These are phyloP conservation scores for Philereme transversata DNA, from an alignment of 2,888 invertebrate species.

Conservation along the genomic window DNA sequence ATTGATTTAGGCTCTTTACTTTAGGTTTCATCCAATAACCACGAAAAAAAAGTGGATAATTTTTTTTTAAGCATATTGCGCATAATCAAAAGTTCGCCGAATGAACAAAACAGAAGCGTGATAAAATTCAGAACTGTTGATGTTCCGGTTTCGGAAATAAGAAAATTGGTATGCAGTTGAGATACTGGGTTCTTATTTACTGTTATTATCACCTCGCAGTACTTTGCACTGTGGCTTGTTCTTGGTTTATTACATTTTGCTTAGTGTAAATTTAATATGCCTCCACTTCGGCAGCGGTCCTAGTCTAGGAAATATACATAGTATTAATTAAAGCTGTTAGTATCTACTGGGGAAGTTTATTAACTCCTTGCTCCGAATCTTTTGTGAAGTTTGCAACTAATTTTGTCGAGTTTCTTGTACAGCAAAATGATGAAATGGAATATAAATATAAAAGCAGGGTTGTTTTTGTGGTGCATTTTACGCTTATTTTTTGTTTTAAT, in stretches of 20 bases:
- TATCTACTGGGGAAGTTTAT: slow-evolving; percentile 1
- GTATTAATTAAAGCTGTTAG: slow-evolving; percentile 1
- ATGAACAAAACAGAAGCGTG: no score
- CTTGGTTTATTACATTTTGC: slow-evolving; percentile 4
- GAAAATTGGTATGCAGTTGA: background rate
- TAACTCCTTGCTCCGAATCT: slow-evolving; percentile 6
- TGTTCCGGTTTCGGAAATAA: no score
- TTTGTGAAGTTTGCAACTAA: background rate
- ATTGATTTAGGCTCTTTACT: no score
- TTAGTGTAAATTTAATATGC: slow-evolving; percentile 1
- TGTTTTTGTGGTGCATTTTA: background rate
- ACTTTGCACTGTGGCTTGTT: background rate
- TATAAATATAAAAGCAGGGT: no score
- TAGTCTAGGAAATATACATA: slow-evolving; percentile 4
- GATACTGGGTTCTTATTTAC: background rate
- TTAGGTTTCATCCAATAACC: no score
- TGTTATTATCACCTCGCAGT: background rate
- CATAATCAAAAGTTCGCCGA: no score
- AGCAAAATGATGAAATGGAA: background rate
- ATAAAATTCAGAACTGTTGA: background rate
- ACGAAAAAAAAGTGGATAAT: no score
- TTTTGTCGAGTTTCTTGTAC: slow-evolving; percentile 3
- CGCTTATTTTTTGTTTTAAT: background rate
- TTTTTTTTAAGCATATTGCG: no score
- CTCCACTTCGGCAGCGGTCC: slow-evolving; percentile 4